Evolutionary conservation across 2,113 vertebrate species (phyloP), one percentile per base, ranked within the genome.

Genomic region (Capricornis sumatraensis): DNA sequence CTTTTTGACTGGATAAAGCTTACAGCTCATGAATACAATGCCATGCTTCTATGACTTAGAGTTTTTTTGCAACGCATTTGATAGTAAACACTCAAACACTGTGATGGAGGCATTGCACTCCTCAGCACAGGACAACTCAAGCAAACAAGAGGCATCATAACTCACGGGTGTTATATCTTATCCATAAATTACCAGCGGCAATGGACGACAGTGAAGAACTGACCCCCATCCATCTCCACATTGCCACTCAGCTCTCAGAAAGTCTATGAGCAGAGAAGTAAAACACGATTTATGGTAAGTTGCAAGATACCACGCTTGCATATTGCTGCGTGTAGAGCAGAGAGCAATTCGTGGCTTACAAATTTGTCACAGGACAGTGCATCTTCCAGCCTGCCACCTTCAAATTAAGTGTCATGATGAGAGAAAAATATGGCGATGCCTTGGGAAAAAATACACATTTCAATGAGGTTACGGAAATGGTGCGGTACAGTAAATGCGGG

Each of bases 361-460:
- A 19, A 97, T 98, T 93, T 95, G 97, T 97, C 94, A 98, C 74
- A 94, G 83, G 71, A 94, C 86, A 91, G 81, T 97, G 95, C 78
- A 58, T 96, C 91, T 97, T 98, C 81, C 43, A 95, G 95, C 95
- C 97, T 97, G 94, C 96, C 87, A 96, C 97, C 87, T 98, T 95
- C 95, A 96, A 96, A 96, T 98, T 97, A 98, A 96, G 95, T 97
- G 97, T 98, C 97, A 94, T 96, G 95, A 97, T 97, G 93, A 97
- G 58, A 96, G 85, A 96, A 96, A 98, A 97, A 96, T 96, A 97
- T 45, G 45, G 88, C 55, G 36, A n/a, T 91, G 45, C 82, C 55
- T 85, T 79, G 33, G 71, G 62, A 3, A 47, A 67, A 96, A 96
- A 97, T 47, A 53, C 78, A 97, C 91, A 19, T 96, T 98, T 93